Evolutionary conservation across 2,888 invertebrate genomes (phyloP).

Genomic region (Thereva nobilitata): DNA sequence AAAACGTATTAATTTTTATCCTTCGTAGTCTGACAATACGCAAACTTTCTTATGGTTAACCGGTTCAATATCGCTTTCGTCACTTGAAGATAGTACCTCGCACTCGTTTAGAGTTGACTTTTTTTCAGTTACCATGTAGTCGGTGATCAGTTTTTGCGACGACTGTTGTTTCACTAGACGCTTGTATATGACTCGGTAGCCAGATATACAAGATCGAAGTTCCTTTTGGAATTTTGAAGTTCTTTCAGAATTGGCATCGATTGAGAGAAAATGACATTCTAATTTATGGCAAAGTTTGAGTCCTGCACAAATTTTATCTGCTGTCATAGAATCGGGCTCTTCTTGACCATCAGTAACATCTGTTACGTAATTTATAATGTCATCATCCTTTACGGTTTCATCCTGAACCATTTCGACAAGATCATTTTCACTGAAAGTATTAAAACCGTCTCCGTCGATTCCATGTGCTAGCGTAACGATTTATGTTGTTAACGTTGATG

Average conservation of each 20-base stretch:
- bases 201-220: constrained; percentile 34
- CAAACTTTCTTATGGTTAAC: too few relatives aligned
- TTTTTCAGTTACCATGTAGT: constrained; percentile 23
- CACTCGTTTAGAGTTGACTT: too few relatives aligned
- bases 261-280: constrained; percentile 25
- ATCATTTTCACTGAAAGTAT: constrained; percentile 2
- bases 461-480: constrained; percentile 41
- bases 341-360: constrained; percentile 1
- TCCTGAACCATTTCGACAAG: neutral
- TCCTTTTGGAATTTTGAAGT: constrained; percentile 14
- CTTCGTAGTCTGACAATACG: too few relatives aligned
- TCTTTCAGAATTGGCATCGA: constrained; percentile 30
- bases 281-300: constrained; percentile 23
- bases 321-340: constrained; percentile 24
- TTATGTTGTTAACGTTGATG: neutral
- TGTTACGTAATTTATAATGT: neutral
- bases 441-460: constrained; percentile 42
- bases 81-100: too few relatives aligned
- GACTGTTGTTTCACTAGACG: constrained; percentile 17
- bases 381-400: neutral
- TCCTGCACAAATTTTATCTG: constrained; percentile 30
- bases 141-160: constrained; percentile 32
- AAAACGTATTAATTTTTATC: too few relatives aligned
- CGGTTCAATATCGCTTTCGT: too few relatives aligned
- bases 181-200: constrained; percentile 33